These are phyloP conservation scores for Vulpes lagopus DNA, from an alignment of 2,113 vertebrate species.

Conservation along the genomic window DNA sequence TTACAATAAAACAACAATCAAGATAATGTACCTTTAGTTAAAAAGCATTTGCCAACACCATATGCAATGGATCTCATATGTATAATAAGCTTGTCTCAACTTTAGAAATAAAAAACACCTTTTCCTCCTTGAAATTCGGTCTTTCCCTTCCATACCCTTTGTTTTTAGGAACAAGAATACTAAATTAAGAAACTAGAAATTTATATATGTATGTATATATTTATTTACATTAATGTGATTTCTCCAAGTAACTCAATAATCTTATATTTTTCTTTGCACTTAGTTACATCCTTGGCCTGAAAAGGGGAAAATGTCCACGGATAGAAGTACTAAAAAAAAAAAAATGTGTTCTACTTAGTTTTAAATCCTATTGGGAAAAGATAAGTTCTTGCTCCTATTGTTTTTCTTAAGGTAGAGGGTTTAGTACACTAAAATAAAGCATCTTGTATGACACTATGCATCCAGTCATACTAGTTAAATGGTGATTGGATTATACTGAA, in stretches of 20 bases:
- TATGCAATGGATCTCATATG: background rate
- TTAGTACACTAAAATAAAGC: background rate
- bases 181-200: background rate
- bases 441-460: background rate
- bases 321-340: background rate
- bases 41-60: background rate
- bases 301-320: background rate
- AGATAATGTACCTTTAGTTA: constrained; percentile 67
- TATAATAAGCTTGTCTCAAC: background rate
- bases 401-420: background rate
- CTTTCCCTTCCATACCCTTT: background rate
- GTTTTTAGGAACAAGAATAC: background rate
- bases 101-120: background rate
- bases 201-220: background rate
- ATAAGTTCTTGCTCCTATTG: background rate
- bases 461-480: background rate
- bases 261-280: background rate
- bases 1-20: constrained; percentile 67
- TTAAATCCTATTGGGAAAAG: background rate
- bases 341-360: constrained; percentile 57
- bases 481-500: background rate
- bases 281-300: background rate
- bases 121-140: background rate
- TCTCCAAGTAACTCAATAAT: background rate
- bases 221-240: background rate